Conservation (phyloP, 2,113 vertebrate genomes). For the Elachura formosa region DNA sequence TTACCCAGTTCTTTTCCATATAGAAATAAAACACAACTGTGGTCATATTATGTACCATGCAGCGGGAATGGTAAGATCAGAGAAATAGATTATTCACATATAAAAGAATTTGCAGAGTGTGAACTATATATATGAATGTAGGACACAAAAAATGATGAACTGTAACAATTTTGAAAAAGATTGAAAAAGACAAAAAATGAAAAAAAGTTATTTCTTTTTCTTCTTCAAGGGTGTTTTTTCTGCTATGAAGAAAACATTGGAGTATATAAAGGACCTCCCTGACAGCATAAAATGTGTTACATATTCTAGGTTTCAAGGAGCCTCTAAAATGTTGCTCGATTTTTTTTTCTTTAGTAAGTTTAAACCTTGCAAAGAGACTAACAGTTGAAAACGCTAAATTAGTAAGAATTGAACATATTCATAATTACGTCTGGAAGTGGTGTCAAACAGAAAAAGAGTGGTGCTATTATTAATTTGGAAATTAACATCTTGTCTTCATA, state of each 20-base stretch:
- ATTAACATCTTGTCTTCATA: not conserved
- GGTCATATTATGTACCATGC: not conserved
- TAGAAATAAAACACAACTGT: not conserved
- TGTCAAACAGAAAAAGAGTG: not conserved
- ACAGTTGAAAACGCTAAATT: slow-evolving; percentile 26
- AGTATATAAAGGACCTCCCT: not conserved
- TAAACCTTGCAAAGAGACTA: not conserved
- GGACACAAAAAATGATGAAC: not conserved
- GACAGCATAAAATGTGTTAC: not conserved
- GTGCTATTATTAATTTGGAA: slow-evolving; percentile 6
- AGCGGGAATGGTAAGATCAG: not conserved
- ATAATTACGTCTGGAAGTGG: slow-evolving; percentile 23
- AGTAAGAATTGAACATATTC: slow-evolving; percentile 16
- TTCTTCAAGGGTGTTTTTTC: not conserved
- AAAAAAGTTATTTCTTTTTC: not conserved
- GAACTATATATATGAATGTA: not conserved
- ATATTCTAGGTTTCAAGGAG: not conserved
- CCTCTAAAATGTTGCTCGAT: not conserved
- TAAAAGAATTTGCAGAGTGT: not conserved
- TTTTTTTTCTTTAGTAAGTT: not conserved
- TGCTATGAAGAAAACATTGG: not conserved
- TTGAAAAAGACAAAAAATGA: too few species aligned
- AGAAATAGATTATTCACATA: not conserved
- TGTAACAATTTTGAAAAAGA: not conserved
- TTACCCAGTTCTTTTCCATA: not conserved